Evolutionary conservation across 1,140 invertebrate genomes (phyloP), one percentile per base, ranked within the genome.

Genomic region (Eriosoma lanigerum): DNA sequence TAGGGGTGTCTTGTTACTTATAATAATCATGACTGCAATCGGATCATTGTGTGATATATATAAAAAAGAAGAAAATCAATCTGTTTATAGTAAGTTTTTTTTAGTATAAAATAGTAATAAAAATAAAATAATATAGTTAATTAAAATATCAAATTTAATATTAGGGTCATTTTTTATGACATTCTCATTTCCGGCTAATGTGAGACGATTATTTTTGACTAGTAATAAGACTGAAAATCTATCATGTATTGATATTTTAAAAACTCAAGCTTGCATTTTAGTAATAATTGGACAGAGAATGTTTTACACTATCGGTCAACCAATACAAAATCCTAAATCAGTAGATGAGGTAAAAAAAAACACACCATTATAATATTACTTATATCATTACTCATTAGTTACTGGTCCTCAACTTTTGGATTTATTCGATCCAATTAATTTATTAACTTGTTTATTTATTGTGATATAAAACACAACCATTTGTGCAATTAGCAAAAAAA

Each of bases 231-330:
- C 78, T 19, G 78, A 81, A 13, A 60, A 66, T 46, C 24, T 81
- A 19, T 89, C 90, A 82, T 90, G 89, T 81, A 87, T 92, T 72
- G 88, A 89, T 70, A 90, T 90, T 15, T 90, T 92, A 29, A 90
- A 90, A 84, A 87, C 89, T 29, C 82, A 91, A 12, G 87, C 90
- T 0, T 91, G 92, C 90, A 75, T 88, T 3, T 87, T 91, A 52
- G 91, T 92, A 56, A 85, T 91, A 0, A 85, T 85, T 32, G 90
- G 90, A 4, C 91, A 92, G 83, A 88, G 89, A 3, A 86, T 90
- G 17, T 84, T 90, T 38, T 91, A 90, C 82, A 87, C 90, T 66
- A 86, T 89, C 19, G 88, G 88, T 81, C 12, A 78, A 81, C 68
- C 19, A 75, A 1, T 82, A 73, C 78, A 54, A 15, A 50, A 82